Evolutionary conservation across 2,888 invertebrate genomes (phyloP).

Genomic region (Isotomurus palustris): DNA sequence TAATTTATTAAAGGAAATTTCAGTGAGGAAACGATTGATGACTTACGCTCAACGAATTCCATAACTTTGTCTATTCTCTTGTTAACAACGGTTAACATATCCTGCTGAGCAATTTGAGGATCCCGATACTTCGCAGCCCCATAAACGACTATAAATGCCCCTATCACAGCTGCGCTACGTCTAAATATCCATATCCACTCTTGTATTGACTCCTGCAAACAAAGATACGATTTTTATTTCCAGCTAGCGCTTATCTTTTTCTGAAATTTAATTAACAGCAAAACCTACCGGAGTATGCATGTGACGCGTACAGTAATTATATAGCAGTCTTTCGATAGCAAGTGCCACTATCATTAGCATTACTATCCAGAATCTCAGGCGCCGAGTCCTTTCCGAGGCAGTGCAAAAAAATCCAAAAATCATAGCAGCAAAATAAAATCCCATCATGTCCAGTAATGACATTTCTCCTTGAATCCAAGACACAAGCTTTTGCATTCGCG

Average conservation of each 20-base stretch:
- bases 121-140: conserved; percentile 52
- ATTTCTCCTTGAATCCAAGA: conserved; percentile 61
- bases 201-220: conserved; percentile 51
- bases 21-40: too few relatives aligned
- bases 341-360: conserved; percentile 55
- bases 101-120: conserved; percentile 21
- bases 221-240: conserved; percentile 6
- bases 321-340: conserved; percentile 52
- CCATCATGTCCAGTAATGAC: conserved; percentile 60
- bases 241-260: too few relatives aligned
- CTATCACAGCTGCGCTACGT: conserved; percentile 50
- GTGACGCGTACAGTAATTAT: conserved; percentile 34
- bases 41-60: conserved; percentile 27
- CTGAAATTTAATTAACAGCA: too few relatives aligned
- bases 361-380: conserved; percentile 57
- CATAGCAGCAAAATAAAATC: conserved; percentile 57
- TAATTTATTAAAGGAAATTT: too few relatives aligned
- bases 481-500: conserved; percentile 54
- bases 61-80: conserved; percentile 22
- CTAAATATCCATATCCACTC: conserved; percentile 53
- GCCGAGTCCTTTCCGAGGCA: conserved; percentile 55
- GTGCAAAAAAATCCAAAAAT: conserved; percentile 58
- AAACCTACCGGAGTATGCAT: conserved; percentile 30
- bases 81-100: conserved; percentile 29
- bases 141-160: conserved; percentile 49